Evolutionary conservation across 2,888 invertebrate genomes (phyloP).

Genomic region (Eristalis pertinax): DNA sequence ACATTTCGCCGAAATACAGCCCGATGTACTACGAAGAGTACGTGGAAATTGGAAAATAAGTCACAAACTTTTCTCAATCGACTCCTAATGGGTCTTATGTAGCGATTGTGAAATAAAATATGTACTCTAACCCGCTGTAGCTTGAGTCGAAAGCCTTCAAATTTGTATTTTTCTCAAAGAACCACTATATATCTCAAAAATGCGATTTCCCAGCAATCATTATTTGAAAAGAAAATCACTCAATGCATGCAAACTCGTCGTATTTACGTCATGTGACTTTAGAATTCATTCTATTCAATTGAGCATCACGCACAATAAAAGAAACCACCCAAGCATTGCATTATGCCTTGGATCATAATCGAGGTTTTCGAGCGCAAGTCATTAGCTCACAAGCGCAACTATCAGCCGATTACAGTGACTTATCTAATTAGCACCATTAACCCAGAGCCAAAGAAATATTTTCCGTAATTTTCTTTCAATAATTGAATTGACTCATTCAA

Average conservation of each 20-base stretch:
- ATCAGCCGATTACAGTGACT: neutral
- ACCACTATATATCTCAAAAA: neutral
- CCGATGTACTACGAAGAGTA: no score
- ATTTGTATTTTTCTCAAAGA: neutral
- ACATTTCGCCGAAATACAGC: no score
- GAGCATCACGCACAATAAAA: neutral
- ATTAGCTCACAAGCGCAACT: neutral
- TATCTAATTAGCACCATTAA: neutral
- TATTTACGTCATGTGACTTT: neutral
- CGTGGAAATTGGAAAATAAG: no score
- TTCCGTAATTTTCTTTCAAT: neutral
- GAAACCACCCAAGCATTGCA: slow-evolving; percentile 2
- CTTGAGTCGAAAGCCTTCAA: neutral
- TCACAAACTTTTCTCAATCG: no score
- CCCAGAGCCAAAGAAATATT: neutral
- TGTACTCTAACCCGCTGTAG: no score
- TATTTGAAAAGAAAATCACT: neutral
- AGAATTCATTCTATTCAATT: neutral
- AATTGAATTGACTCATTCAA: neutral
- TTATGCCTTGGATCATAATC: neutral
- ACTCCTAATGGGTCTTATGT: no score
- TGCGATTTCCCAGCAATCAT: neutral
- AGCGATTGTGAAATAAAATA: no score
- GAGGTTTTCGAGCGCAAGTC: neutral
- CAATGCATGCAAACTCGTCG: neutral